Evolutionary conservation across 2,113 vertebrate species (phyloP), one percentile per base, ranked within the genome.

Genomic region (Nothocercus julius): DNA sequence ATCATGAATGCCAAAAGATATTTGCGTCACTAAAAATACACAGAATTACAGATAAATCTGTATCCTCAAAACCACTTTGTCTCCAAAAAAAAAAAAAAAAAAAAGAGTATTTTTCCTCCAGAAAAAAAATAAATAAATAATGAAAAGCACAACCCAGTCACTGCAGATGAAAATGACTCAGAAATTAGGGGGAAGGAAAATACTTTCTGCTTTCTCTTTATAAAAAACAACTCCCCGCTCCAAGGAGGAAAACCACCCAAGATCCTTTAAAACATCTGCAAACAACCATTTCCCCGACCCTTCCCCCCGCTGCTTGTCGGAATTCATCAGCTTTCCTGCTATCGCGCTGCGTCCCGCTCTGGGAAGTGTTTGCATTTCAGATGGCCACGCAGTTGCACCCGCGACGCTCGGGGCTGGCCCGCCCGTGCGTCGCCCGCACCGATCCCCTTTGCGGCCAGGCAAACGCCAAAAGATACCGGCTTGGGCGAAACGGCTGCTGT

Each of bases 11-110:
- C 76, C 76, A n/a, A 21, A 40, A 87, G 93, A 74, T 81, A 91
- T 94, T 94, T 85, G 92, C 25, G 4, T 85, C 87, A 68, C 79
- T 69, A 56, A 83, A 92, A 95, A 83, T 63, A 70, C 58, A 21
- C 0, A 0, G 85, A 89, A 80, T 83, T 75, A 34, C 91, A 75
- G 53, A 80, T 49, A 67, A 90, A 90, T 59, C 87, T 22, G 4
- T 19, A 24, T 9, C 89, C 79, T 85, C 72, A 15, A 28, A 28
- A 51, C 34, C 30, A 17, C 16, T 70, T 47, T 47, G 22, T 9
- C 45, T 69, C n/a, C 8, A 44, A 32, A 89, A 59, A 63, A 91
- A 86, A 79, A 63, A 78, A 73, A 54, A 42, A 40, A 86, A 44
- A 49, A 2, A 8, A 4, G 58, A 42, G n/a, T 22, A 24, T 27